These are phyloP conservation scores for Pseudomyrmex pallidus DNA, from an alignment of 1,140 invertebrate species.

Conservation along the genomic window DNA sequence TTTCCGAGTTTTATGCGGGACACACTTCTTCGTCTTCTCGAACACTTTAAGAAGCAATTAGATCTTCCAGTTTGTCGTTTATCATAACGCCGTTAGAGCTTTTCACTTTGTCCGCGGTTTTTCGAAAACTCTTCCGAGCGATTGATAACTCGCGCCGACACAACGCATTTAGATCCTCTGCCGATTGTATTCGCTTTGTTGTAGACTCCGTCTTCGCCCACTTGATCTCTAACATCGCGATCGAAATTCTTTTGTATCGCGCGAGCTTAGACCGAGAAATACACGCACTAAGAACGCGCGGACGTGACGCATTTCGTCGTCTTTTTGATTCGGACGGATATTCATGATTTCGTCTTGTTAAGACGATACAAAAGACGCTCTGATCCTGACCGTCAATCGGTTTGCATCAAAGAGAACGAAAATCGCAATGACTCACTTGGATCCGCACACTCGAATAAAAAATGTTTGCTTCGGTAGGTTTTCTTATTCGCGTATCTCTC, in stretches of 20 bases:
- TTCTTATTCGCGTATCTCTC: conserved; percentile 46
- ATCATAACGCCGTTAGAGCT: conserved; percentile 19
- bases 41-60: conserved; percentile 29
- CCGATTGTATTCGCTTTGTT: conserved; percentile 31
- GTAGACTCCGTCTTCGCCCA: neutral
- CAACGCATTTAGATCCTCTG: conserved; percentile 8
- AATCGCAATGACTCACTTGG: conserved; percentile 41
- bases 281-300: neutral
- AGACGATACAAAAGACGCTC: conserved; percentile 36
- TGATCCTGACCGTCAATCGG: conserved; percentile 50
- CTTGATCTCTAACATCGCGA: neutral
- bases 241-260: conserved; percentile 13
- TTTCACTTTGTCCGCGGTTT: conserved; percentile 8
- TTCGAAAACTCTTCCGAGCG: conserved; percentile 24
- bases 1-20: conserved; percentile 5
- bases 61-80: neutral
- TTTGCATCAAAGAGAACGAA: conserved; percentile 48
- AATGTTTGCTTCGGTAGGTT: conserved; percentile 53
- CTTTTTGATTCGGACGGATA: neutral
- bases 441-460: conserved; percentile 41
- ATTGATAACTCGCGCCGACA: conserved; percentile 11
- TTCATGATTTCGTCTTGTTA: conserved; percentile 6
- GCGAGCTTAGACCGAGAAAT: neutral
- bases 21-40: neutral
- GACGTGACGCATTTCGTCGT: conserved; percentile 31